These are phyloP conservation scores for Stenotaenia linearis DNA, from an alignment of 2,888 invertebrate genomes.

Conservation along the genomic window DNA sequence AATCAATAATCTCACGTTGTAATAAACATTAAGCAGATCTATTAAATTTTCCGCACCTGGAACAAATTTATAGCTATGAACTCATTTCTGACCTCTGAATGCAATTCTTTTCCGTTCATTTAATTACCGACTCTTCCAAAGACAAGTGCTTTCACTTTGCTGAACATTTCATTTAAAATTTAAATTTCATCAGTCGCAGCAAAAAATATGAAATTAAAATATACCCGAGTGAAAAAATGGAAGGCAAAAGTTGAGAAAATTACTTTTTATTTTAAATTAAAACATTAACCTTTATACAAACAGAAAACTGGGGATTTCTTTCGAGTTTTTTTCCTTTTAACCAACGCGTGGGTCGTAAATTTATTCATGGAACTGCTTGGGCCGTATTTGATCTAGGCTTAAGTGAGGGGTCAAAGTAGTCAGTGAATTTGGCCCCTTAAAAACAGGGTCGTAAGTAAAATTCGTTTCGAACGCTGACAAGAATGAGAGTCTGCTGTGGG, in stretches of 20 bases:
- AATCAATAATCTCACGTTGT: not conserved
- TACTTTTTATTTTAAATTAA: not conserved
- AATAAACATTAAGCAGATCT: not conserved
- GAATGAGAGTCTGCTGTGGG: not conserved
- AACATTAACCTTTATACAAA: not conserved
- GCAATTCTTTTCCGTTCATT: not conserved
- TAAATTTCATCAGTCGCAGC: not conserved
- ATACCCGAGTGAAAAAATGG: not conserved
- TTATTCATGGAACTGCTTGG: too few species aligned
- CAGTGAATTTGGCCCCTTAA: not conserved
- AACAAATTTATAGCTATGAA: not conserved
- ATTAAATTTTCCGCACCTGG: too few species aligned
- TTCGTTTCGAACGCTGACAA: not conserved
- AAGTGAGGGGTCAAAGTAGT: not conserved
- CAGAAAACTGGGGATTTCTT: not conserved
- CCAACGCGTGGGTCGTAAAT: too few species aligned
- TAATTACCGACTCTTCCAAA: not conserved
- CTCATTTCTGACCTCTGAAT: not conserved
- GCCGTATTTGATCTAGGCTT: too few species aligned
- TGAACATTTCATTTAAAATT: slow-evolving; percentile 9
- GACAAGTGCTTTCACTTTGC: not conserved
- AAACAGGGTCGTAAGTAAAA: not conserved
- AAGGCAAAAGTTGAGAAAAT: not conserved
- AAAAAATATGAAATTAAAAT: not conserved
- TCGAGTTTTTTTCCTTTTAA: too few species aligned